Conservation (phyloP, 2,888 invertebrate genomes). For the Tricholauxania praeusta region DNA sequence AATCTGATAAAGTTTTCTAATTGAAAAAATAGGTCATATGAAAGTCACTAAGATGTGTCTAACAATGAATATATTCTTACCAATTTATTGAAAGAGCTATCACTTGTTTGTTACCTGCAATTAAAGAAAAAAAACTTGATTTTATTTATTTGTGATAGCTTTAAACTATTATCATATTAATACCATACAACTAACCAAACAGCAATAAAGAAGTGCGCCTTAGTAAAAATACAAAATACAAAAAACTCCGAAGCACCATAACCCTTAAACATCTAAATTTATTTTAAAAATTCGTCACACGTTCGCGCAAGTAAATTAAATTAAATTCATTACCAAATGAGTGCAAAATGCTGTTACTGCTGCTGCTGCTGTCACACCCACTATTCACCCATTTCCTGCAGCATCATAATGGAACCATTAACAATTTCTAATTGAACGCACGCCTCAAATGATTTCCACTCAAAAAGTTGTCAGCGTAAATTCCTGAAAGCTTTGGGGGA, state of each 20-base stretch:
- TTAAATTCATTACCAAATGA: slow-evolving; percentile 48
- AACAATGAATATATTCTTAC: too few relatives aligned
- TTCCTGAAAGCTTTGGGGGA: slow-evolving; percentile 11
- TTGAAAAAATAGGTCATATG: too few relatives aligned
- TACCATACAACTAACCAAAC: too few relatives aligned
- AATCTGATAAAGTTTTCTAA: too few relatives aligned
- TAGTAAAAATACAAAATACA: neutral
- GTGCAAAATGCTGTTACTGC: slow-evolving; percentile 8
- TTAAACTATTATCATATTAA: too few relatives aligned
- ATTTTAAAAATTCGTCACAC: slow-evolving; percentile 59
- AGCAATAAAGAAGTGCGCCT: too few relatives aligned
- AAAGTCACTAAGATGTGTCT: too few relatives aligned
- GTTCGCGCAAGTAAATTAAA: slow-evolving; percentile 52
- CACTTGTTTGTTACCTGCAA: too few relatives aligned
- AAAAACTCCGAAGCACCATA: neutral
- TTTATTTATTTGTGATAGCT: too few relatives aligned
- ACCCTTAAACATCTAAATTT: slow-evolving; percentile 4
- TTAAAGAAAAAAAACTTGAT: too few relatives aligned
- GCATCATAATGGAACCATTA: slow-evolving; percentile 15
- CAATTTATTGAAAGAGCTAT: too few relatives aligned
- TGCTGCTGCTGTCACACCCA: neutral
- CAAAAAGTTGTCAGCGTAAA: slow-evolving; percentile 23
- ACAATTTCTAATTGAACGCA: slow-evolving; percentile 45
- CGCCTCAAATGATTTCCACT: slow-evolving; percentile 39
- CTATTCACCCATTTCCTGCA: slow-evolving; percentile 14